These are phyloP conservation scores for Drosophila kikkawai DNA, from an alignment of 1,140 invertebrate species.

Conservation along the genomic window DNA sequence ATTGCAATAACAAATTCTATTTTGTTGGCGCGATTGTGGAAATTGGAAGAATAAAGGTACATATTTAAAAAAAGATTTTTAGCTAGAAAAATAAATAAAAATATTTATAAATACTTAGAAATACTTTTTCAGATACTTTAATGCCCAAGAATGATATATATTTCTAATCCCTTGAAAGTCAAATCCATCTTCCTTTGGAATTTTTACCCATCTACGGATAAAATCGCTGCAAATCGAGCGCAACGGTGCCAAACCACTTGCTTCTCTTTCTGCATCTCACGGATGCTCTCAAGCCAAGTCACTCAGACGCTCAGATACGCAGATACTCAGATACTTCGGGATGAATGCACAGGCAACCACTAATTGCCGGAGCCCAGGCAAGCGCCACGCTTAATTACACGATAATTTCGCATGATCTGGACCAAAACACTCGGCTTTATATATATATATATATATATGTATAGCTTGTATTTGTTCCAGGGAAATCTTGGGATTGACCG, in stretches of 20 bases:
- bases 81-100: too few species aligned
- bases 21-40: conserved; percentile 14
- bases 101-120: neutral
- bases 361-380: conserved; percentile 46
- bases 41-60: too few species aligned
- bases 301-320: neutral
- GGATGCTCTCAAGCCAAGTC: conserved; percentile 2
- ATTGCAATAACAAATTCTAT: conserved; percentile 23
- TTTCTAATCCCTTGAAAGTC: neutral
- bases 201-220: conserved; percentile 16
- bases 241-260: conserved; percentile 46
- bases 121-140: neutral
- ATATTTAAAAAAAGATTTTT: too few species aligned
- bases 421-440: conserved; percentile 21
- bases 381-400: conserved; percentile 80
- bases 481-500: conserved; percentile 58
- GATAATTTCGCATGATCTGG: conserved; percentile 79
- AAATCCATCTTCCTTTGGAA: conserved; percentile 8
- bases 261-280: neutral
- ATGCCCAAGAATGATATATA: neutral
- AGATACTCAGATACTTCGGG: neutral
- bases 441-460: neutral
- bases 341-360: conserved; percentile 12
- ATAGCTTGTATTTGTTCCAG: conserved; percentile 47
- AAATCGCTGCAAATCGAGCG: conserved; percentile 33